A percentile compares a stretch with the other conserved stretches of the same genome.
These are phyloP conservation scores for Bucorvus abyssinicus DNA, from an alignment of 2,797 vertebrate genomes.

Conservation along the genomic window DNA sequence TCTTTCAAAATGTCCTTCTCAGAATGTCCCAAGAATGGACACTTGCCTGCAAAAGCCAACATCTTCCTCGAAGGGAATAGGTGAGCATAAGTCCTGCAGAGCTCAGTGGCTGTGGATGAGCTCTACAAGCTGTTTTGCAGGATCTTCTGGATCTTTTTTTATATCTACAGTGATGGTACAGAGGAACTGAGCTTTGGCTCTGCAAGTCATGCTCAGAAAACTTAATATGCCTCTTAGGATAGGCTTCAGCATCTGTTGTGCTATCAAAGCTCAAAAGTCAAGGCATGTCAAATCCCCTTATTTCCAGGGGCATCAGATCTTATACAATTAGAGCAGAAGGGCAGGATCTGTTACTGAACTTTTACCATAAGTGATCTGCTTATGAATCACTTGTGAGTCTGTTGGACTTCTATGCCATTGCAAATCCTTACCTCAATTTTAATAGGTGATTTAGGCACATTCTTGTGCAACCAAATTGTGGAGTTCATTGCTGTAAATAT, in stretches of 20 bases:
- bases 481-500: background rate
- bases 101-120: background rate
- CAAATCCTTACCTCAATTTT: background rate
- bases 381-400: background rate
- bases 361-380: background rate
- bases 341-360: background rate
- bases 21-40: background rate
- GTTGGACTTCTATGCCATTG: background rate
- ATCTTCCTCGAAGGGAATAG: background rate
- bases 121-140: background rate
- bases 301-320: background rate
- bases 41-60: background rate
- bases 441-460: background rate
- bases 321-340: background rate
- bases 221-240: background rate
- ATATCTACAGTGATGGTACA: background rate
- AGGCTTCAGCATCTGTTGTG: background rate
- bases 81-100: background rate
- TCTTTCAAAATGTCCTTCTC: background rate
- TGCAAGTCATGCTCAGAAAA: background rate
- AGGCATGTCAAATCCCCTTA: background rate
- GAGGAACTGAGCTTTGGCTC: background rate
- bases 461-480: background rate
- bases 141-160: background rate
- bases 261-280: background rate